Base-by-base conservation (phyloP, 1,140 invertebrate species). In the Semibalanus balanoides region DNA sequence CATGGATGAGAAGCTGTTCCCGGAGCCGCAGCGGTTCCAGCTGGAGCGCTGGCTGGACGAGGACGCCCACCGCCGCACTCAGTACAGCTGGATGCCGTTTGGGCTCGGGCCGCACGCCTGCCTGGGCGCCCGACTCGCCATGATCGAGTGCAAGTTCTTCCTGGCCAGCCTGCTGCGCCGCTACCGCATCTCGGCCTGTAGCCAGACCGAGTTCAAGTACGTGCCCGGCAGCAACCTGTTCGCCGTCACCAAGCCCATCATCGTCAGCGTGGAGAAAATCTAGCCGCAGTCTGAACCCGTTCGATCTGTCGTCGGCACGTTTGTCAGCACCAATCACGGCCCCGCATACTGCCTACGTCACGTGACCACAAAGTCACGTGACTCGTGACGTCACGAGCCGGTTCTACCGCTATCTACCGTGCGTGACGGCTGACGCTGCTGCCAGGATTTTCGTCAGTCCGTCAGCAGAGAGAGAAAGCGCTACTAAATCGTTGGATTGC, bases 91-190 rank as follows among this genome's bases (percentile, higher is more conserved):
- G 79, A 87, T 91, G 29, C 90, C 90, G 17, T 92, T 93, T 81
- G 90, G 89, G 79, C 90, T 89, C 70, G 91, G 90, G 11, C 87
- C 88, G 3, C 86, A 91, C 77, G 92, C 91, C 80, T 93, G 90
- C 80, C 88, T 91, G 74, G 89, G 89, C 51, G 22, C 22, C 14
- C 51, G 51, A 19, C 51, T 64, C 14, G 51, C 51, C 51, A 64
- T 25, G 14, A 25, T 64, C 14, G 51, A 64, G 51, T 14, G 11
- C 51, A 64, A 64, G 51, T 64, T 64, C 51, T 14, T 64, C 14
- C 51, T 64, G 51, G 51, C 51, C 51, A 3, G 22, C 22, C 1
- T 64, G 11, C 51, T 64, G 51, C 51, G 22, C 14, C 51, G 51
- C 9, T 64, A 64, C 51, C 51, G 51, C 7, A 1, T 64, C 14